A percentile compares a stretch with the other conserved stretches of the same genome.
Conservation (phyloP, 2,888 invertebrate species). For the Octonoba sinensis region DNA sequence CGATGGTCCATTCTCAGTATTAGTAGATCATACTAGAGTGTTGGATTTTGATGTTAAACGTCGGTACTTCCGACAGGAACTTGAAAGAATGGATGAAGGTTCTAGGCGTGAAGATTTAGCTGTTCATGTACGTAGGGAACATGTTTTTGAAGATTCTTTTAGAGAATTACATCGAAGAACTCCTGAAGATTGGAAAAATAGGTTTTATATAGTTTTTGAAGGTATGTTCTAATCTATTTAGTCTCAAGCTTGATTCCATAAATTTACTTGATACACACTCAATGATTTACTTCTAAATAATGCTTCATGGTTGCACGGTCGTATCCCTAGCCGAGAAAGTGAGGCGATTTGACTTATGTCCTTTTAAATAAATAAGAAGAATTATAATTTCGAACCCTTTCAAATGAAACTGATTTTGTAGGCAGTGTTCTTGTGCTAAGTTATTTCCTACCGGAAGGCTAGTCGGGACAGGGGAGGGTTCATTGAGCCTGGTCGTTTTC, state of each 20-base stretch:
- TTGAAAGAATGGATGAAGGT: constrained; percentile 85
- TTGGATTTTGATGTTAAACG: constrained; percentile 92
- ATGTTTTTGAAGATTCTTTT: constrained; percentile 91
- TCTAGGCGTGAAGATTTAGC: constrained; percentile 85
- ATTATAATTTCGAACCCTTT: no score
- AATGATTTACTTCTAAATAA: neutral
- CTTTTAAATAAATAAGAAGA: no score
- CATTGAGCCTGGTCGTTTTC: no score
- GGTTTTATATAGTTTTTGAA: constrained; percentile 93
- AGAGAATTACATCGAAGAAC: constrained; percentile 85
- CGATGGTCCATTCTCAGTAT: constrained; percentile 88
- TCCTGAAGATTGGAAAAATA: constrained; percentile 90
- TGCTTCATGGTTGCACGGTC: no score
- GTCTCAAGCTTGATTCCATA: neutral
- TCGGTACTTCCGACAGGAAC: constrained; percentile 86
- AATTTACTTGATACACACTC: neutral
- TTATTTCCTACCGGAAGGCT: no score
- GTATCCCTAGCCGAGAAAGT: no score
- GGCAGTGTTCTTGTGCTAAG: no score
- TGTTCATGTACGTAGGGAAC: constrained; percentile 85
- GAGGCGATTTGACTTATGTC: no score
- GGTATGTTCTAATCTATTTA: constrained; percentile 73
- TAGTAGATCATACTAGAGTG: constrained; percentile 88
- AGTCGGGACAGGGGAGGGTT: no score
- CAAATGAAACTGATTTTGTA: no score